A percentile compares a stretch with the other conserved stretches of the same genome.
phyloP scores from a whole-genome alignment of 2,888 invertebrate species.

The Nomada flava region DNA sequence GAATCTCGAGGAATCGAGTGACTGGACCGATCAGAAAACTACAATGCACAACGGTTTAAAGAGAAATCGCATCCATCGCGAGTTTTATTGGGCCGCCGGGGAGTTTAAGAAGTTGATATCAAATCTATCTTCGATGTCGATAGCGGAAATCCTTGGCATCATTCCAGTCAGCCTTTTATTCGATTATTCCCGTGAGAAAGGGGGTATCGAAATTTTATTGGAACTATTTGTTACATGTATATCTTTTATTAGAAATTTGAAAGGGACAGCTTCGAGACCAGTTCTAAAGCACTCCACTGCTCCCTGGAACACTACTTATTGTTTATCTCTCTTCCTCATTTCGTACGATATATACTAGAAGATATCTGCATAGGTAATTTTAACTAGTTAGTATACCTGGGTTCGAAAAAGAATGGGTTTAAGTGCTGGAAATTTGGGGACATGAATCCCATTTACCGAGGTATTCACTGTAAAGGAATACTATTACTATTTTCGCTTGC shows the following conservation, averaged over 20 bases:
- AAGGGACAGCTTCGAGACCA: no score
- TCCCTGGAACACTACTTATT: no score
- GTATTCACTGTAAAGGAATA: background rate
- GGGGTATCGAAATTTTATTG: background rate
- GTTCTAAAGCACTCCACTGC: no score
- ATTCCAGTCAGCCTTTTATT: background rate
- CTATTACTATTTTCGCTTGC: background rate
- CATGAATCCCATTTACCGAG: background rate
- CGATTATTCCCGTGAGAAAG: background rate
- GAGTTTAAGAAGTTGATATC: constrained; percentile 27
- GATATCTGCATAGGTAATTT: no score
- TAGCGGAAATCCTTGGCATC: constrained; percentile 5
- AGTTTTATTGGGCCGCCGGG: constrained; percentile 17
- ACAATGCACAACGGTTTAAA: background rate
- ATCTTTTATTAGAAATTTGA: no score
- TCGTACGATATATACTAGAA: background rate
- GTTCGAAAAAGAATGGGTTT: background rate
- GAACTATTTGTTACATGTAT: background rate
- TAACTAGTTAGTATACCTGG: background rate
- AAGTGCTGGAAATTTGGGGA: background rate
- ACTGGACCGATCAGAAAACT: background rate
- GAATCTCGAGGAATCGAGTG: background rate
- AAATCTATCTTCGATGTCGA: constrained; percentile 25
- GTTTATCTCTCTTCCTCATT: no score
- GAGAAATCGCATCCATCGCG: constrained; percentile 20